Evolutionary conservation across 2,888 invertebrate species (phyloP), one percentile per base, ranked within the genome.

Genomic region (Thysanoteuthis rhombus): DNA sequence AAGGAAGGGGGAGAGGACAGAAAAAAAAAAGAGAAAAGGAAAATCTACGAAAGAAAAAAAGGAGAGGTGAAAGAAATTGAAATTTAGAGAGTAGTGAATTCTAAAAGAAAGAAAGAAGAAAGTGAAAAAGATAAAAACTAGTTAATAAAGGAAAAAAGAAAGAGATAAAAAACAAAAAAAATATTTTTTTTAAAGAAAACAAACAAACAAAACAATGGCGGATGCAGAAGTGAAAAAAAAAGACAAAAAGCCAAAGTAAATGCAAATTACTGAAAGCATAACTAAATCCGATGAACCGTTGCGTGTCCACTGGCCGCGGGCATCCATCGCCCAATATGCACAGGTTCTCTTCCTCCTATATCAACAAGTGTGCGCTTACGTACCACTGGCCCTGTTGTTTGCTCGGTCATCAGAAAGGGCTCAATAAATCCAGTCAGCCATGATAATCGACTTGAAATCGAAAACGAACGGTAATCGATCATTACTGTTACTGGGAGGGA

Each of bases 371-470:
- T n/a, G 75, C 75, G 75, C 75, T n/a, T 75, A n/a, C 75, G 75
- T 75, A 75, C 75, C 32, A n/a, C n/a, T 75, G 12, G 75, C 10
- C 12, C 75, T 32, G 75, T 32, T 75, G 32, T 75, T 75, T n/a
- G 75, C n/a, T 75, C n/a, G 32, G n/a, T 75, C 75, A 75, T 75
- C 75, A 75, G 75, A 75, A 75, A 75, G 75, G 75, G n/a, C n/a
- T 75, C n/a, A 75, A 75, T 75, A n/a, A 75, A 75, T 75, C 32
- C 75, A 75, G n/a, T n/a, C 75, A 75, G 32, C 75, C 75, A 75
- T 75, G 75, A 75, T 75, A 75, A 75, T 75, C 75, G 75, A 75
- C 75, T 75, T 75, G 75, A 75, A 75, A 75, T 75, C 75, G 75
- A n/a, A 75, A 75, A 75, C 10, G n/a, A 6, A 75, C 19, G 8